Conservation (phyloP, 2,888 invertebrate genomes). For the Lasioglossum malachurum region DNA sequence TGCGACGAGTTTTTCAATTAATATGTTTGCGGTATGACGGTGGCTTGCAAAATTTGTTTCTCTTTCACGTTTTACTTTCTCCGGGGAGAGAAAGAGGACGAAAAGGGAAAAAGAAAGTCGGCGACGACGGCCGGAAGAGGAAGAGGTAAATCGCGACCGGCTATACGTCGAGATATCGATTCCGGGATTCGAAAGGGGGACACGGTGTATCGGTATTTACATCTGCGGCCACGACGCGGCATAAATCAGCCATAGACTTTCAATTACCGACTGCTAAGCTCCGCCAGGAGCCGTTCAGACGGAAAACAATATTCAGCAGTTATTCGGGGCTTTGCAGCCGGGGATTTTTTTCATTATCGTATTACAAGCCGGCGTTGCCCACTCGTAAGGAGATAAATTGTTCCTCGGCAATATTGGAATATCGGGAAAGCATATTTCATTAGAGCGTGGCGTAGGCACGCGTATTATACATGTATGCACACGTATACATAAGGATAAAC, state of each 20-base stretch:
- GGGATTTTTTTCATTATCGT: conserved; percentile 76
- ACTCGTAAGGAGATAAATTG: conserved; percentile 77
- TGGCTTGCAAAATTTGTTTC: background rate
- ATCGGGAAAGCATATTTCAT: conserved; percentile 81
- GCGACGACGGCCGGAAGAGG: background rate
- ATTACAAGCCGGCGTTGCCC: conserved; percentile 58
- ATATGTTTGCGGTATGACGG: background rate
- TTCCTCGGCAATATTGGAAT: conserved; percentile 79
- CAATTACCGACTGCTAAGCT: conserved; percentile 59
- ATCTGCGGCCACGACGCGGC: conserved; percentile 16
- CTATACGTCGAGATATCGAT: conserved; percentile 12
- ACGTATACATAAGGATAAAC: background rate
- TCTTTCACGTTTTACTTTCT: background rate
- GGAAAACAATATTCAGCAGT: conserved; percentile 67
- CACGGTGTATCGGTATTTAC: conserved; percentile 32
- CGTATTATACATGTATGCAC: conserved; percentile 23
- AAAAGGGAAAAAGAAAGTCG: background rate
- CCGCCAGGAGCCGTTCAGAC: conserved; percentile 32
- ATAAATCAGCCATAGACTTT: conserved; percentile 60
- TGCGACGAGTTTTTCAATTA: background rate
- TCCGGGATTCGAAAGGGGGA: conserved; percentile 21
- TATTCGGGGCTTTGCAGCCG: conserved; percentile 56
- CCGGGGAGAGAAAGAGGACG: background rate
- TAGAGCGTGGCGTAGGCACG: conserved; percentile 63
- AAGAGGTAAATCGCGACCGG: background rate